Evolutionary conservation across 2,888 invertebrate genomes (phyloP).

Genomic region (Drosophila emarginata): DNA sequence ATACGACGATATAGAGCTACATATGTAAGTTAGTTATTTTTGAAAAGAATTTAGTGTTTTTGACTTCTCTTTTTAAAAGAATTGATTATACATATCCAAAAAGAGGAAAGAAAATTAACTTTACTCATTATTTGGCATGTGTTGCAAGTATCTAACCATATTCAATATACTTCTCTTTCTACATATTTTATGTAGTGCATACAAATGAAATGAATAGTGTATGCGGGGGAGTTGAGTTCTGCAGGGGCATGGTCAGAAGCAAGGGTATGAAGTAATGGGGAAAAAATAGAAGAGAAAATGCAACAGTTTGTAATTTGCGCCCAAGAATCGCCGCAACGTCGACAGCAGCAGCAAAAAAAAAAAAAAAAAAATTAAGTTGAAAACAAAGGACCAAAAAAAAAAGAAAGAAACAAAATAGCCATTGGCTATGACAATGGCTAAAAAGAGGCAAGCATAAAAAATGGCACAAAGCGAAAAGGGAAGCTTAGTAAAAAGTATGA

Average conservation of each 20-base stretch:
- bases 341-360: constrained; percentile 12
- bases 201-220: background rate
- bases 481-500: background rate
- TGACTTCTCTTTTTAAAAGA: too few species aligned
- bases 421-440: constrained; percentile 25
- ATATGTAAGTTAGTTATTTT: too few species aligned
- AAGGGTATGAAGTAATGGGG: background rate
- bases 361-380: constrained; percentile 27
- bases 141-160: background rate
- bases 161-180: background rate
- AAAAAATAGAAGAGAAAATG: constrained; percentile 4
- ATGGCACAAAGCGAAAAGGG: background rate
- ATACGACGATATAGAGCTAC: too few species aligned
- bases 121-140: too few species aligned
- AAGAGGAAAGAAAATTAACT: too few species aligned
- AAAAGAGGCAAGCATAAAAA: background rate
- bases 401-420: constrained; percentile 23
- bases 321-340: constrained; percentile 26
- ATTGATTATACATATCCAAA: too few species aligned
- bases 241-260: too few species aligned
- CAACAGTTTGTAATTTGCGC: constrained; percentile 54
- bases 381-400: constrained; percentile 31
- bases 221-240: background rate
- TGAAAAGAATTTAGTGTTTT: too few species aligned
- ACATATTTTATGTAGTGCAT: background rate